phyloP scores from a whole-genome alignment of 2,113 vertebrate genomes.

The Apodemus speciosus region DNA sequence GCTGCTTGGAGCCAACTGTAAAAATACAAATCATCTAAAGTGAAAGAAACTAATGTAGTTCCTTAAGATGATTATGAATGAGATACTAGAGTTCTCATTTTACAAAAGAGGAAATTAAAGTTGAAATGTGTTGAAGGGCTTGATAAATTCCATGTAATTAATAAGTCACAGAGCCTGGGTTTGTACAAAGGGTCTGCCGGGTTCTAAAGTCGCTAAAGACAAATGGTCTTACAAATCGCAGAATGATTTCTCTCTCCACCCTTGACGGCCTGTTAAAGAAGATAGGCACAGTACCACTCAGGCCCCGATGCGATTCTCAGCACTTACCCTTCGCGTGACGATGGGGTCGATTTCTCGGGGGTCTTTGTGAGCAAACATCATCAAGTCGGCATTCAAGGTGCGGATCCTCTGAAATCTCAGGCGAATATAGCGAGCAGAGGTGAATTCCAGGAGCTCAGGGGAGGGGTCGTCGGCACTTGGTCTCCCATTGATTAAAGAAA shows the following conservation, averaged over 20 bases:
- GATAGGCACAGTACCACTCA: background rate
- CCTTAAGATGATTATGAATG: background rate
- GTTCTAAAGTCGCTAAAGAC: constrained; percentile 27
- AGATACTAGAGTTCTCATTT: background rate
- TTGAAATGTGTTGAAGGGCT: background rate
- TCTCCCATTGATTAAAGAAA: constrained; percentile 96
- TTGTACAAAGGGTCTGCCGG: constrained; percentile 10
- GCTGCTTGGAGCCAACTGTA: background rate
- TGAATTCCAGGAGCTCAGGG: constrained; percentile 92
- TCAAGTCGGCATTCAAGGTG: constrained; percentile 97
- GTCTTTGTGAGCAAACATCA: constrained; percentile 94
- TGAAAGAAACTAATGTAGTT: background rate
- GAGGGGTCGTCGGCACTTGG: constrained; percentile 97
- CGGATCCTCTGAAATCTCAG: constrained; percentile 94
- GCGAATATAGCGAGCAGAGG: constrained; percentile 95
- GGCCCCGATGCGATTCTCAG: background rate
- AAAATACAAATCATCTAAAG: background rate
- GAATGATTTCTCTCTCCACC: background rate
- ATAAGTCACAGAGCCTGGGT: background rate
- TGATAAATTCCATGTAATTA: background rate
- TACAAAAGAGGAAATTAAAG: constrained; percentile 28
- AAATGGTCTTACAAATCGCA: background rate
- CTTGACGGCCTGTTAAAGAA: background rate
- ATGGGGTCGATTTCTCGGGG: constrained; percentile 93
- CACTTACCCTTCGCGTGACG: constrained; percentile 94